Percentiles rank a stretch among this genome's conserved stretches.
Evolutionary conservation across 1,140 invertebrate genomes (phyloP).

Genomic region (Asbolus verrucosus): DNA sequence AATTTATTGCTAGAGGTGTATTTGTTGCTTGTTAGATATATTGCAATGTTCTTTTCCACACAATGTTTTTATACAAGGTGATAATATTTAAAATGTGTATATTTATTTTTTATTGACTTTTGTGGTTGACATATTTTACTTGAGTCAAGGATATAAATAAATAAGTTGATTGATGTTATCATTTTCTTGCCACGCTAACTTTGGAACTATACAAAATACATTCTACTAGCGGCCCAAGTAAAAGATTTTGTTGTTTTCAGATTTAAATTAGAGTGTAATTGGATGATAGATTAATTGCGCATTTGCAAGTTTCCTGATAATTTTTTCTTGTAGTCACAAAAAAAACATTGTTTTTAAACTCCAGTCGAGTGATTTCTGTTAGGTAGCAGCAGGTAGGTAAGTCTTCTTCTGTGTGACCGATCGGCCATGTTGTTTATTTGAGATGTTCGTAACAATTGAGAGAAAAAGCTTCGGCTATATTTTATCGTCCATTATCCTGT

Average conservation of each 20-base stretch:
- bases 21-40: no score
- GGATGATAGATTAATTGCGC: conserved; percentile 3
- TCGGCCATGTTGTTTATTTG: conserved; percentile 18
- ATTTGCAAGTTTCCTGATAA: conserved; percentile 1
- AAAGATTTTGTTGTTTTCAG: conserved; percentile 9
- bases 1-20: neutral
- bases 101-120: conserved; percentile 31
- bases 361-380: neutral
- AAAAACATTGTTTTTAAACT: neutral
- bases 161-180: conserved; percentile 37
- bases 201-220: neutral
- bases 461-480: conserved; percentile 6
- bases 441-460: conserved; percentile 3
- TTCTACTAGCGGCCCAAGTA: neutral
- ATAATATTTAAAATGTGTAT: conserved; percentile 18
- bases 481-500: conserved; percentile 12
- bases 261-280: conserved; percentile 14
- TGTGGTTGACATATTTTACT: conserved; percentile 30
- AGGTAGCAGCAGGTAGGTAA: conserved; percentile 17
- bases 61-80: conserved; percentile 9
- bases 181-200: conserved; percentile 33
- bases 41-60: no score
- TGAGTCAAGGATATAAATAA: conserved; percentile 30
- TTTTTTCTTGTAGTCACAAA: neutral
- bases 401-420: neutral